phyloP scores from a whole-genome alignment of 1,140 invertebrate genomes.

The Eriocheir sinensis region DNA sequence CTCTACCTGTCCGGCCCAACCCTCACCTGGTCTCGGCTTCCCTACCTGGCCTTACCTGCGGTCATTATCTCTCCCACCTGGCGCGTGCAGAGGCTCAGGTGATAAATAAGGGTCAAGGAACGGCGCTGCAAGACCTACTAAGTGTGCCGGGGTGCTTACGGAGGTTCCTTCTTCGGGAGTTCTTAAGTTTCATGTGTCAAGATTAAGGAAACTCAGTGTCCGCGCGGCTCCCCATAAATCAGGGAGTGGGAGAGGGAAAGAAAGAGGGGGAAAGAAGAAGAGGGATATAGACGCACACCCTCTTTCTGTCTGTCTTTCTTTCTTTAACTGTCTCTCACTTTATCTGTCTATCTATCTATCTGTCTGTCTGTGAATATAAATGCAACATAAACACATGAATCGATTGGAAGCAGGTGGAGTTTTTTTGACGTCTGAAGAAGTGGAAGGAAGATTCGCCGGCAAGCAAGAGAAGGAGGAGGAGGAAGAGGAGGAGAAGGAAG shows the following conservation, averaged over 20 bases:
- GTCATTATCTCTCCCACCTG: background rate
- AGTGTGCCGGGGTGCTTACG: background rate
- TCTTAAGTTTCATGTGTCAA: background rate
- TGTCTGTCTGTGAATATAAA: background rate
- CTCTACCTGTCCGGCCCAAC: background rate
- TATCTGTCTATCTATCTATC: background rate
- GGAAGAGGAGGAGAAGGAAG: background rate
- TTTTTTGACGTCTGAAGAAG: background rate
- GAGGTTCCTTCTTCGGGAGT: background rate
- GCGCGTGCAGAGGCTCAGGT: background rate
- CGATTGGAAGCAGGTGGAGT: background rate
- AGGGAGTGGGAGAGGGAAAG: background rate
- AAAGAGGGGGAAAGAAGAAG: background rate
- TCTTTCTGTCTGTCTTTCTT: background rate
- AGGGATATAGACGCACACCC: background rate
- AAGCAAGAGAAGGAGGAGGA: background rate
- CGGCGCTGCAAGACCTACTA: background rate
- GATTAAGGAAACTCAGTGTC: background rate
- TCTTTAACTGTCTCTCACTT: background rate
- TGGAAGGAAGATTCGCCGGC: background rate
- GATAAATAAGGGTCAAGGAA: background rate
- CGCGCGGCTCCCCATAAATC: too few relatives aligned
- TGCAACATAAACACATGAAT: too few relatives aligned
- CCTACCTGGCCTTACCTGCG: background rate
- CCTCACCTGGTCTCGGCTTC: background rate